Evolutionary conservation across 2,113 vertebrate species (phyloP).

Genomic region (Brachyhypopomus occidentalis): DNA sequence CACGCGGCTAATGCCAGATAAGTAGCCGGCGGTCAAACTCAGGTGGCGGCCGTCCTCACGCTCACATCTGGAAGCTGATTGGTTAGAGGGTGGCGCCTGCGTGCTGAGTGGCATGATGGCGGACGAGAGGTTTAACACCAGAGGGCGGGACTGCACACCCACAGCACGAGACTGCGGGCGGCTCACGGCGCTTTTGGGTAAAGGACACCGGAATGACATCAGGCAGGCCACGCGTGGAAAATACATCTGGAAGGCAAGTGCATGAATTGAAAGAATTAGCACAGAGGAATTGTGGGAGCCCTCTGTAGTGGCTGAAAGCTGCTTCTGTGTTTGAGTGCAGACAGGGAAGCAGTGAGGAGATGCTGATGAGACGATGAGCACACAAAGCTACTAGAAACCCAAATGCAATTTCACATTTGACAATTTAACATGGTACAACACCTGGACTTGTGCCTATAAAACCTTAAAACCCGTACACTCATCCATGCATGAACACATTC

Average conservation of each 20-base stretch:
- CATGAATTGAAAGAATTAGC: background rate
- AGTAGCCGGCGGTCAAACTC: conserved; percentile 53
- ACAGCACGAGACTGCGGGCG: no score
- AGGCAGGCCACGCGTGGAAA: background rate
- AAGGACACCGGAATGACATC: background rate
- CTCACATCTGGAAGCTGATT: conserved; percentile 47
- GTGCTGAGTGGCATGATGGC: conserved; percentile 28
- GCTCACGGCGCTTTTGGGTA: background rate
- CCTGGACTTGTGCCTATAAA: background rate
- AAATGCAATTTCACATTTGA: conserved; percentile 26
- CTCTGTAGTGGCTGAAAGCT: conserved; percentile 43
- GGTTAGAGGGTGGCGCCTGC: conserved; percentile 30
- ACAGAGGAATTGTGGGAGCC: background rate
- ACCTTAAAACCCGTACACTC: conserved; percentile 30
- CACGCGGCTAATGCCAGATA: conserved; percentile 64
- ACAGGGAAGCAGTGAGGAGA: conserved; percentile 46
- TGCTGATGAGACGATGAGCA: conserved; percentile 55
- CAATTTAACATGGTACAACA: background rate
- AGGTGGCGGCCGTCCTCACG: conserved; percentile 30
- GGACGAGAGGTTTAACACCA: background rate
- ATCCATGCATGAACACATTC: conserved; percentile 35
- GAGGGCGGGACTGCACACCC: background rate
- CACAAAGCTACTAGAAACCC: conserved; percentile 57
- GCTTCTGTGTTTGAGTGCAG: conserved; percentile 58
- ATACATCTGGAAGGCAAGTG: background rate